Base-by-base conservation (phyloP, 2,113 vertebrate species). In the Oryzias celebensis region DNA sequence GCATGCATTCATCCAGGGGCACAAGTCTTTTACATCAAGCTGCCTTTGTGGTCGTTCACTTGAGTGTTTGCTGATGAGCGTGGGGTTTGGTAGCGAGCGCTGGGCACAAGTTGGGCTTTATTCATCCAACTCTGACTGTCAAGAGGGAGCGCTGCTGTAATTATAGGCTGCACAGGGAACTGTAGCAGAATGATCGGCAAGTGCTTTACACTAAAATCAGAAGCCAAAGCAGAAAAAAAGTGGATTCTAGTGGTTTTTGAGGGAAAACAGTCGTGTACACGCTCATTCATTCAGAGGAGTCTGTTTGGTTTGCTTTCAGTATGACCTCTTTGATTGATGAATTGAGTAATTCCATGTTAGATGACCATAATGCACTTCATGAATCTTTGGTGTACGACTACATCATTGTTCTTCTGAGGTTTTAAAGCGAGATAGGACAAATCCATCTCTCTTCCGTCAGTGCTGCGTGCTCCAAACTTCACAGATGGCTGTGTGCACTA, bases 271-370 rank as follows among this genome's bases (percentile, higher is more conserved):
- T 80, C 80, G 71, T 77, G 50, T 54, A 81, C 68, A 70, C 52
- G 58, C 65, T 73, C 73, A 78, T 79, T 86, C 61, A 71, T 70
- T 84, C 71, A 78, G 57, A 83, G 69, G 54, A 65, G 71, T 61
- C 45, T 71, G 52, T 64, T 58, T 73, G 61, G 41, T 28, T 6
- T 42, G 52, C 44, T 49, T 50, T 57, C 31, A 36, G 8, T 36
- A 10, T 12, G 36, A 10, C 10, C 36, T 36, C 46, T 57, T 26
- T 52, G 71, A 71, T 66, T 64, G 60, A 69, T 57, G 24, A 22
- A 60, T 64, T 62, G 60, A 60, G 20, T 42, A 18, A 55, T 78
- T 62, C 63, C 36, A 15, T 64, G 64, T 74, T 59, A 56, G 55
- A 71, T 65, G 58, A 58, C 18, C 41, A 52, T 65, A 23, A 69